Evolutionary conservation across 2,888 invertebrate genomes (phyloP).

Genomic region (Asteroscopus sphinx): DNA sequence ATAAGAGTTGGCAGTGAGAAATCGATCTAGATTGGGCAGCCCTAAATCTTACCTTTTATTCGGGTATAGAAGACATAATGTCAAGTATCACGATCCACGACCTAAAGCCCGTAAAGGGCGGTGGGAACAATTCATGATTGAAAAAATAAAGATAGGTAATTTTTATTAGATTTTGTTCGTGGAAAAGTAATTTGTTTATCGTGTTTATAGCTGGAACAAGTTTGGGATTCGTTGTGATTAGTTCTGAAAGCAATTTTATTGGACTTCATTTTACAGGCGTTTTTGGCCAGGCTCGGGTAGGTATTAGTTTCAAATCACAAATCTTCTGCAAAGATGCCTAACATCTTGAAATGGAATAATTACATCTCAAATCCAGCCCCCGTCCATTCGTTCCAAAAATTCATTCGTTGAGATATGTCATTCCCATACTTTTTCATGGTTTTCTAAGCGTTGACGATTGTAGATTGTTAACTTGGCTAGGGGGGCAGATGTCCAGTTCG

Average conservation of each 20-base stretch:
- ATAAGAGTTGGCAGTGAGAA: conserved; percentile 47
- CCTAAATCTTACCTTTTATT: conserved; percentile 51
- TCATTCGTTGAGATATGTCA: too few species aligned
- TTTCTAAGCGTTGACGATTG: too few species aligned
- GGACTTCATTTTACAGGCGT: conserved; percentile 13
- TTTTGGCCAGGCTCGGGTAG: conserved; percentile 1
- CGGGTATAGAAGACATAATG: conserved; percentile 66
- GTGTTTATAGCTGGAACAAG: conserved; percentile 31
- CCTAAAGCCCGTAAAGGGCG: conserved; percentile 43
- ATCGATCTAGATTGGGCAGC: conserved; percentile 40
- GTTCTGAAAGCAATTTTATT: conserved; percentile 36
- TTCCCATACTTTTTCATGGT: too few species aligned
- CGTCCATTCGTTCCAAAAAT: too few species aligned
- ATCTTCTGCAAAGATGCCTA: conserved; percentile 7
- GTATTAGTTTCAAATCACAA: conserved; percentile 23
- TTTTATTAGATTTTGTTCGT: conserved; percentile 39
- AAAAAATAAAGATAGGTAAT: conserved; percentile 38
- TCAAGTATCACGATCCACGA: conserved; percentile 62
- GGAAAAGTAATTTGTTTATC: conserved; percentile 44
- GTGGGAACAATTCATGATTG: conserved; percentile 46
- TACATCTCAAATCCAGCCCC: too few species aligned
- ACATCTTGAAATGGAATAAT: conserved; percentile 10
- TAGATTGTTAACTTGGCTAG: too few species aligned
- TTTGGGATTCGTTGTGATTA: conserved; percentile 30
- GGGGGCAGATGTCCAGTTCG: too few species aligned